Conservation (phyloP, 2,113 vertebrate species). For the Prochilodus magdalenae region DNA sequence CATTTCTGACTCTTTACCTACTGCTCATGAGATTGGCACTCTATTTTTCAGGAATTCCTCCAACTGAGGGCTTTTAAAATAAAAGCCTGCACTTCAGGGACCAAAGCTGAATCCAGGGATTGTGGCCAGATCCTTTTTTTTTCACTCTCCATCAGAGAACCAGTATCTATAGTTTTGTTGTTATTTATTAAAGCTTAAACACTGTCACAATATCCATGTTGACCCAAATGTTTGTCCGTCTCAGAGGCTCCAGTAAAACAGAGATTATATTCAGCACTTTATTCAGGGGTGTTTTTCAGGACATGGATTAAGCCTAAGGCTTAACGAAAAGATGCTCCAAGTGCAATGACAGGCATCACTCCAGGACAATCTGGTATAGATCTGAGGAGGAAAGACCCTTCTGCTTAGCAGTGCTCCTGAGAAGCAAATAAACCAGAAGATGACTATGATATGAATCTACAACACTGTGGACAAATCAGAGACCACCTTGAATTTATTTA, state of each 20-base stretch:
- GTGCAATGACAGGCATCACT: too few relatives aligned
- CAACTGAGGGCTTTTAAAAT: constrained; percentile 1
- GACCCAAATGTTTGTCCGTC: neutral
- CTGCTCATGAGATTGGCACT: neutral
- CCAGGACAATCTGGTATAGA: too few relatives aligned
- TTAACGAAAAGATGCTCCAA: too few relatives aligned
- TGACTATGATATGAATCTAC: too few relatives aligned
- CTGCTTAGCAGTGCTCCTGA: too few relatives aligned
- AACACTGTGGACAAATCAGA: too few relatives aligned
- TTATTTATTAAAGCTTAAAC: constrained; percentile 6
- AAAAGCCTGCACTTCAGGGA: constrained; percentile 51
- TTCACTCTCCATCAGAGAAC: neutral
- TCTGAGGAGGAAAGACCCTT: too few relatives aligned
- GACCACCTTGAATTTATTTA: too few relatives aligned
- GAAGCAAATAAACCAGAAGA: too few relatives aligned
- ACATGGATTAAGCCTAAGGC: neutral
- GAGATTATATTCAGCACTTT: neutral
- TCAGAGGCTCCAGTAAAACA: neutral
- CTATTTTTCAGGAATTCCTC: constrained; percentile 34
- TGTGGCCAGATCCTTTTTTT: constrained; percentile 2
- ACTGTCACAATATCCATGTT: neutral
- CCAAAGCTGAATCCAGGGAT: neutral
- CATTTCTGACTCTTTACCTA: neutral
- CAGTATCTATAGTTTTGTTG: constrained; percentile 18
- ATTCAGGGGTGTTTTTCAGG: constrained; percentile 4